Conservation (phyloP, 2,797 vertebrate species). For the Eupleurogrammus muticus region DNA sequence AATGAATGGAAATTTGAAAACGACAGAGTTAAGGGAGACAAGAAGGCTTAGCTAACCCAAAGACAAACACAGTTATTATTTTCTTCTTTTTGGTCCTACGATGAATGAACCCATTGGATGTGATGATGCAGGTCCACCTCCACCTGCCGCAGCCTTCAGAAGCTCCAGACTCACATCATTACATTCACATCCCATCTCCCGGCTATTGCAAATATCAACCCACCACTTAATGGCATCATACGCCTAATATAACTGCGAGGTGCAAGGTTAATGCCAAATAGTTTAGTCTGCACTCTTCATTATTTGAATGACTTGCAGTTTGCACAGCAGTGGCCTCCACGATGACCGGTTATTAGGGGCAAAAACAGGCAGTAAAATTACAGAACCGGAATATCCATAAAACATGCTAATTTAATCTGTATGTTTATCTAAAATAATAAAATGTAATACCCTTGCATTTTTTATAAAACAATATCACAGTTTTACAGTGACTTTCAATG, state of each 20-base stretch:
- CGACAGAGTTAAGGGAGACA: conserved; percentile 17
- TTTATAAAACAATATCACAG: not conserved
- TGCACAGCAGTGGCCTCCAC: conserved; percentile 33
- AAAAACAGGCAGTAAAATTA: conserved; percentile 1
- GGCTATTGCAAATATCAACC: conserved; percentile 53
- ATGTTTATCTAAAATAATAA: no score
- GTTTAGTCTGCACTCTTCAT: conserved; percentile 47
- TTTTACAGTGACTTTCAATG: not conserved
- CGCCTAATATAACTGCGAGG: conserved; percentile 56
- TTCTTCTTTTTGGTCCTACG: conserved; percentile 35
- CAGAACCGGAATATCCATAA: not conserved
- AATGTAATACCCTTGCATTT: not conserved
- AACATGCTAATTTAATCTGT: not conserved
- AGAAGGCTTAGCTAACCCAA: not conserved
- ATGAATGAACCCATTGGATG: conserved; percentile 49
- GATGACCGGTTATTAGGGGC: conserved; percentile 8
- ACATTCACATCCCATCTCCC: conserved; percentile 52
- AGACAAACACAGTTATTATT: conserved; percentile 53
- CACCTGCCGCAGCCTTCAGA: conserved; percentile 50
- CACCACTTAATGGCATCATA: conserved; percentile 53
- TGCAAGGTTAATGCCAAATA: conserved; percentile 60
- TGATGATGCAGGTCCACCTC: conserved; percentile 45
- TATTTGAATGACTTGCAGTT: conserved; percentile 46
- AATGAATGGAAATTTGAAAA: not conserved
- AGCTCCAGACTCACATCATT: conserved; percentile 61